A percentile compares a stretch with the other conserved stretches of the same genome.
Conservation (phyloP, 2,113 vertebrate species). For the human (Homo sapiens) region GRCh38 chr9:95164501-95165000, state of each 20-base stretch:
- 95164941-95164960: background rate
- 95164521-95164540: background rate
- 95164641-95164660: background rate
- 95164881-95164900: background rate
- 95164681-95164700: background rate
- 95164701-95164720: background rate
- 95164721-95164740: background rate
- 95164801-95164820: background rate
- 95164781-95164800: background rate
- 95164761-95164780: background rate
- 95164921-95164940: background rate
- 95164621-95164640: background rate
- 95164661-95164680: background rate
- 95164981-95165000: background rate
- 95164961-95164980: background rate
- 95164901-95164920: background rate
- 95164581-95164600: background rate
- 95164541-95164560: background rate
- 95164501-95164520: background rate
- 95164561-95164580: background rate
- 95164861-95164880: background rate
- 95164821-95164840: background rate
- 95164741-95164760: background rate
- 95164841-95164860: background rate
- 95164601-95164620: background rate